phyloP scores from a whole-genome alignment of 2,113 vertebrate species.

The Lampris megalopsis region DNA sequence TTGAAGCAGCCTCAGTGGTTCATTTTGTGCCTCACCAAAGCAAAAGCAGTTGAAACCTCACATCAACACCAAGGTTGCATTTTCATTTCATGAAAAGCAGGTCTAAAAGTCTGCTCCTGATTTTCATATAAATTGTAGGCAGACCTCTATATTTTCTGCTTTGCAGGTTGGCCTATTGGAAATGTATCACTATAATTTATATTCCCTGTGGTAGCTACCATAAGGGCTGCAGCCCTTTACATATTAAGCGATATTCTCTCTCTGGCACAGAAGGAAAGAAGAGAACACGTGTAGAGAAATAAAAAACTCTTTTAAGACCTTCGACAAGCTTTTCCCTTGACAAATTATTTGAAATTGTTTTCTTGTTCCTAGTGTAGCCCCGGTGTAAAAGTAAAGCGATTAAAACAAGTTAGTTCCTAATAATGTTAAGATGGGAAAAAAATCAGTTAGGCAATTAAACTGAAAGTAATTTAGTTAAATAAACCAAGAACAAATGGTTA shows the following conservation, averaged over 20 bases:
- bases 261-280: not conserved
- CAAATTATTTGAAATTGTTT: too few species aligned
- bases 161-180: not conserved
- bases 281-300: not conserved
- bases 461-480: too few species aligned
- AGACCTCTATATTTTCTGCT: constrained; percentile 36
- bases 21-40: constrained; percentile 36
- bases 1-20: constrained; percentile 1
- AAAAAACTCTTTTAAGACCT: too few species aligned
- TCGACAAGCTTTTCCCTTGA: too few species aligned
- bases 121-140: constrained; percentile 73
- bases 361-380: too few species aligned
- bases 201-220: constrained; percentile 27
- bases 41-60: constrained; percentile 47
- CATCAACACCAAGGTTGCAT: constrained; percentile 40
- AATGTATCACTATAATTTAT: not conserved
- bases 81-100: constrained; percentile 52
- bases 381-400: too few species aligned
- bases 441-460: too few species aligned
- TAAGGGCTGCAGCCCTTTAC: not conserved
- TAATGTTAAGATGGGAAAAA: too few species aligned
- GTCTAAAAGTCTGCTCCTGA: constrained; percentile 35
- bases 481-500: too few species aligned
- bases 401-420: too few species aligned
- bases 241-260: constrained; percentile 9